A percentile compares a stretch with the other conserved stretches of the same genome.
Conservation (phyloP, 2,888 invertebrate species). For the Ophion ellenae region DNA sequence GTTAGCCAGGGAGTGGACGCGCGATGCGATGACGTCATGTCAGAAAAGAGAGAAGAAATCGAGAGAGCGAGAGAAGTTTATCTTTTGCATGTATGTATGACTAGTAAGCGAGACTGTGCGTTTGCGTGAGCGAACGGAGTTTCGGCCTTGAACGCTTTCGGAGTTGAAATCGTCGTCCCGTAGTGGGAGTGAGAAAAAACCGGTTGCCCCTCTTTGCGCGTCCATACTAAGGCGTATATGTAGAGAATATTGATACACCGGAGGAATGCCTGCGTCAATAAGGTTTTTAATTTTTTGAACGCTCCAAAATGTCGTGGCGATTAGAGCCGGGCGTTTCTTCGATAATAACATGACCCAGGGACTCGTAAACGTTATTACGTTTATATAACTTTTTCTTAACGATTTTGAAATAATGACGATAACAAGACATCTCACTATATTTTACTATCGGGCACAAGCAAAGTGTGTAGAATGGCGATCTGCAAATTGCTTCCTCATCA, state of each 20-base stretch:
- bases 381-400: too few species aligned
- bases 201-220: background rate
- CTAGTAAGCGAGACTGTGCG: conserved; percentile 2
- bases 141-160: conserved; percentile 45
- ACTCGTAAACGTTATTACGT: background rate
- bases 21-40: conserved; percentile 19
- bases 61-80: conserved; percentile 40
- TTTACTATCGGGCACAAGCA: too few species aligned
- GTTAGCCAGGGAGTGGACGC: conserved; percentile 16
- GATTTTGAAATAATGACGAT: too few species aligned
- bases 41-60: background rate
- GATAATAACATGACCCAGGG: too few species aligned
- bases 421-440: too few species aligned
- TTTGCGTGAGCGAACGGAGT: conserved; percentile 22
- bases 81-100: conserved; percentile 17
- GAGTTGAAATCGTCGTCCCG: conserved; percentile 19
- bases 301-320: background rate
- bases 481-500: too few species aligned
- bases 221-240: background rate
- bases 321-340: conserved; percentile 11
- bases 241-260: conserved; percentile 25
- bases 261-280: conserved; percentile 1
- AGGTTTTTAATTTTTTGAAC: background rate
- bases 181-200: conserved; percentile 39
- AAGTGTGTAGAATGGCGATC: too few species aligned